phyloP scores from a whole-genome alignment of 2,888 invertebrate species.

The Eupelmus urozonus region DNA sequence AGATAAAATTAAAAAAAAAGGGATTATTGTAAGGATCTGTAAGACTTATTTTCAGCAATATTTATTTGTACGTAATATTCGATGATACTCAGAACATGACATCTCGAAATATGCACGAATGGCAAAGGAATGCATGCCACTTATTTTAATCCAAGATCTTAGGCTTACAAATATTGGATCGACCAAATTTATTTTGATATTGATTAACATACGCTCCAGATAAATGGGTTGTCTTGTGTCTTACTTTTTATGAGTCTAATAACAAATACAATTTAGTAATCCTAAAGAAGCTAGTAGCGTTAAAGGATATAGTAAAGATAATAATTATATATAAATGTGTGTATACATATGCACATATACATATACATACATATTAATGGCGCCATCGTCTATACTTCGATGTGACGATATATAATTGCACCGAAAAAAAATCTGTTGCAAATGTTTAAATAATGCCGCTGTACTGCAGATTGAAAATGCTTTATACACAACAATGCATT shows the following conservation, averaged over 20 bases:
- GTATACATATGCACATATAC: not conserved
- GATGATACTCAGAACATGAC: slow-evolving; percentile 43
- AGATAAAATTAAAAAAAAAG: slow-evolving; percentile 14
- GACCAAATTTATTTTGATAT: slow-evolving; percentile 35
- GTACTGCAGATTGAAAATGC: not conserved
- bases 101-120: slow-evolving; percentile 14
- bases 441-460: slow-evolving; percentile 10
- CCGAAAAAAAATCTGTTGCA: slow-evolving; percentile 3
- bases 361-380: not conserved
- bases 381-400: not conserved
- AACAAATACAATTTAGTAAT: slow-evolving; percentile 38
- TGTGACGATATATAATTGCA: not conserved
- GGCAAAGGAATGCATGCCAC: not conserved
- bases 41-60: slow-evolving; percentile 20
- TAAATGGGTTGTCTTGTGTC: slow-evolving; percentile 43
- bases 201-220: slow-evolving; percentile 25
- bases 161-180: not conserved
- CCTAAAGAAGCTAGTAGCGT: slow-evolving; percentile 41
- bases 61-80: slow-evolving; percentile 31
- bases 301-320: slow-evolving; percentile 24
- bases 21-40: slow-evolving; percentile 1
- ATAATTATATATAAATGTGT: slow-evolving; percentile 8
- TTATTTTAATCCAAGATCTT: slow-evolving; percentile 14
- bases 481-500: slow-evolving; percentile 6
- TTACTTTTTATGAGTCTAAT: slow-evolving; percentile 34